Percentiles rank a stretch among this genome's conserved stretches.
Evolutionary conservation across 2,888 invertebrate genomes (phyloP).

Genomic region (Protonemura montana): DNA sequence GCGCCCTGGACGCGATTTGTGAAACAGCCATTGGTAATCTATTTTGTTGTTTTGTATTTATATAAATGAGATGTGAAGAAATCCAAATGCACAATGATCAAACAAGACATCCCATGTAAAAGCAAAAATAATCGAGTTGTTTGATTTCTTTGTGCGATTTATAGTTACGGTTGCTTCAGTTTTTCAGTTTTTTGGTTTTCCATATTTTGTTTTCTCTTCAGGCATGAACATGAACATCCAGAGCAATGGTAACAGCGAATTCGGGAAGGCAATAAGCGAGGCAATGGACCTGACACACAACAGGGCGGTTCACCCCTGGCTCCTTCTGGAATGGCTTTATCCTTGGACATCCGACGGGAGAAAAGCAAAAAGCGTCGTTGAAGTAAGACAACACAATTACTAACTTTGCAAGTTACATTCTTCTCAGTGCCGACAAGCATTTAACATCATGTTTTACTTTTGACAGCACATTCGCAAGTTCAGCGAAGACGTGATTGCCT

Average conservation of each 20-base stretch:
- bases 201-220: not conserved
- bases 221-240: constrained; percentile 37
- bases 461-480: constrained; percentile 23
- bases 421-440: too few relatives aligned
- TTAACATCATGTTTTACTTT: too few relatives aligned
- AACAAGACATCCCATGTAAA: too few relatives aligned
- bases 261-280: not conserved
- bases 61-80: not conserved
- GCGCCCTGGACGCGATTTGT: constrained; percentile 49
- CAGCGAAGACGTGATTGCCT: constrained; percentile 36
- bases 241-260: constrained; percentile 19
- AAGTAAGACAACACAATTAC: not conserved
- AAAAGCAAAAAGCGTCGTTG: not conserved
- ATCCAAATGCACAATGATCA: not conserved
- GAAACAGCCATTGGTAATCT: constrained; percentile 49
- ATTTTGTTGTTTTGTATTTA: not conserved
- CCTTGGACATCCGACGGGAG: constrained; percentile 13
- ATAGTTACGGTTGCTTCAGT: too few relatives aligned
- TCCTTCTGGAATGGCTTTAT: constrained; percentile 38
- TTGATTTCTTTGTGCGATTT: too few relatives aligned
- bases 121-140: too few relatives aligned
- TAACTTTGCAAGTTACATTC: too few relatives aligned
- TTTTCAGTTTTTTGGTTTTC: too few relatives aligned
- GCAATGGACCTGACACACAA: constrained; percentile 35
- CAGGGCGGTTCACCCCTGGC: constrained; percentile 37